Base-by-base conservation (phyloP, 2,888 invertebrate species). In the Cantharis flavilabris region DNA sequence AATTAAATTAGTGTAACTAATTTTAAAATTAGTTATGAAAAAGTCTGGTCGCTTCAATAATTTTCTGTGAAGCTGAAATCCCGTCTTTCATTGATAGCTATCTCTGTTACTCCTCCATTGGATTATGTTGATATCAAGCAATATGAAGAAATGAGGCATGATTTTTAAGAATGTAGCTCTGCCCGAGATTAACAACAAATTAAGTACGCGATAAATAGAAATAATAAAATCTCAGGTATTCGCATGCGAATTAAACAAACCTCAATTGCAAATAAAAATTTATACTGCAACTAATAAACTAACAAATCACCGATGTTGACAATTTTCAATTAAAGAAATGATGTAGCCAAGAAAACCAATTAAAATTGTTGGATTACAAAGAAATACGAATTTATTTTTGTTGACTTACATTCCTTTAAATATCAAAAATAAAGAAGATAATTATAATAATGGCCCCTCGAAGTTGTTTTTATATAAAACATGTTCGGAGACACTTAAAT, bases 321-420 rank as follows among this genome's bases (percentile, higher is more conserved):
- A 79, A 75, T 77, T 73, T 77, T 77, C 77, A 79, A 77, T 79
- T 77, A 79, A 79, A 77, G 75, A 79, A 79, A 79, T 76, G 73
- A 79, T 76, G 76, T 76, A 71, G 76, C 78, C 74, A 73, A 76
- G 74, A 79, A 76, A 78, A 79, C 76, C 78, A 79, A 79, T 79
- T 79, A 79, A 79, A 79, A 79, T 79, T 74, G 73, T 74, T 79
- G 76, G 26, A 74, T 74, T 71, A 63, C 75, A 73, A 73, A 76
- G 78, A 73, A 76, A 73, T 76, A 73, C 76, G 77, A 75, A 75
- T 75, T 65, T 75, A 77, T 77, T 73, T 73, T 75, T 78, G 78
- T 78, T 64, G 70, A 72, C 64, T 75, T 62, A 76, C 78, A 78
- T 78, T 78, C 78, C 76, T 70, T 69, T 76, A 76, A 76, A 79